Conservation (phyloP, 2,113 vertebrate genomes). For the Callochromis pleurospilus region DNA sequence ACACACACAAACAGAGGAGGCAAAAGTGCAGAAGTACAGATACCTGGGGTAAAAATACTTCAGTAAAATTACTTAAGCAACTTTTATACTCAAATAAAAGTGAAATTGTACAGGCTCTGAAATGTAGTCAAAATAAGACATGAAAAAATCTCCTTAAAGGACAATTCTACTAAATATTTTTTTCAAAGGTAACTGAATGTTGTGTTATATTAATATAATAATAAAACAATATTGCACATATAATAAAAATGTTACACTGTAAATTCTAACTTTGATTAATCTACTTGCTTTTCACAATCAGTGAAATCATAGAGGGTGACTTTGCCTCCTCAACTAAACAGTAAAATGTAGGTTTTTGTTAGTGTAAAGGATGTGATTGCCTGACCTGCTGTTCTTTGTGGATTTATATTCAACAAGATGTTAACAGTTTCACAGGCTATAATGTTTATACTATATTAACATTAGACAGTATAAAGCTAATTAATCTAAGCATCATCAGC, state of each 20-base stretch:
- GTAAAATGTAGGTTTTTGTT: not conserved
- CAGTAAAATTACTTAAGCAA: not conserved
- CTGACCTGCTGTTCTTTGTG: not conserved
- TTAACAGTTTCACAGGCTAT: not conserved
- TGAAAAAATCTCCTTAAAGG: not conserved
- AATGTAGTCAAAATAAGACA: not conserved
- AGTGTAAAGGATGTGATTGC: not conserved
- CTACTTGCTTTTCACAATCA: not conserved
- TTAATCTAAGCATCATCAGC: not conserved
- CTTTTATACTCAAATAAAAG: not conserved
- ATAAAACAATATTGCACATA: not conserved
- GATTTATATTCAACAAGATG: not conserved
- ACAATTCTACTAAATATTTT: not conserved
- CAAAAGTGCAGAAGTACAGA: not conserved
- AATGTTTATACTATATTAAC: not conserved
- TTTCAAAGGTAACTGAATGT: not conserved
- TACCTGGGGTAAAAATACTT: not conserved
- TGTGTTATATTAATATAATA: not conserved
- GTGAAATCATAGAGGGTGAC: not conserved
- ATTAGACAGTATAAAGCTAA: not conserved
- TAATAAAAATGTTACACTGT: not conserved
- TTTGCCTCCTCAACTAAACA: not conserved
- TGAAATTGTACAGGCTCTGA: not conserved
- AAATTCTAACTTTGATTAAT: not conserved
- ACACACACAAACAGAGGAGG: not conserved